These are phyloP conservation scores for Machimus atricapillus DNA, from an alignment of 2,888 invertebrate species.

Conservation along the genomic window DNA sequence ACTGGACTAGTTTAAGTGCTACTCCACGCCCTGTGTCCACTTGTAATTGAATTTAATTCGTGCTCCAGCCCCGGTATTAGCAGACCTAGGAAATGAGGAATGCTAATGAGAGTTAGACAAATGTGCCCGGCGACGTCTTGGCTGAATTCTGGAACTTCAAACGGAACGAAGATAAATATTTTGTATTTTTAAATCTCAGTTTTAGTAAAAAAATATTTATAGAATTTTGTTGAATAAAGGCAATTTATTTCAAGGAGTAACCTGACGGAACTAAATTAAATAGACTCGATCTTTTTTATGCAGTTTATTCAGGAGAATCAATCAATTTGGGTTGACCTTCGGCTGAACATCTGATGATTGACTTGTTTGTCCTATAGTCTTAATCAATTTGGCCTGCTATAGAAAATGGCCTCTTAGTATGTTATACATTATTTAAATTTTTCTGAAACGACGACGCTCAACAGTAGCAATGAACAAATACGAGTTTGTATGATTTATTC, in stretches of 20 bases:
- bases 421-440: too few species aligned
- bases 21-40: background rate
- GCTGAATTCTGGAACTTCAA: background rate
- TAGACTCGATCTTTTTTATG: too few species aligned
- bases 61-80: background rate
- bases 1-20: background rate
- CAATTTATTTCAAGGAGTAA: background rate
- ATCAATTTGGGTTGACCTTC: too few species aligned
- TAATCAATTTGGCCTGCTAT: too few species aligned
- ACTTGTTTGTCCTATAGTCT: too few species aligned
- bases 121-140: background rate
- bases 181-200: background rate
- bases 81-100: conserved; percentile 8
- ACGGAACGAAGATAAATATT: background rate
- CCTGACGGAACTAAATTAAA: too few species aligned
- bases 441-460: too few species aligned
- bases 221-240: background rate
- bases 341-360: too few species aligned
- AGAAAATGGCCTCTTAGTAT: too few species aligned
- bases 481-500: too few species aligned
- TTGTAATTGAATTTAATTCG: conserved; percentile 15
- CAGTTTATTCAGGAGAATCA: too few species aligned
- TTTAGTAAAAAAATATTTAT: background rate
- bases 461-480: too few species aligned
- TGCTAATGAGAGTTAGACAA: background rate